phyloP scores from a whole-genome alignment of 2,113 vertebrate species.

The Empidonax traillii region DNA sequence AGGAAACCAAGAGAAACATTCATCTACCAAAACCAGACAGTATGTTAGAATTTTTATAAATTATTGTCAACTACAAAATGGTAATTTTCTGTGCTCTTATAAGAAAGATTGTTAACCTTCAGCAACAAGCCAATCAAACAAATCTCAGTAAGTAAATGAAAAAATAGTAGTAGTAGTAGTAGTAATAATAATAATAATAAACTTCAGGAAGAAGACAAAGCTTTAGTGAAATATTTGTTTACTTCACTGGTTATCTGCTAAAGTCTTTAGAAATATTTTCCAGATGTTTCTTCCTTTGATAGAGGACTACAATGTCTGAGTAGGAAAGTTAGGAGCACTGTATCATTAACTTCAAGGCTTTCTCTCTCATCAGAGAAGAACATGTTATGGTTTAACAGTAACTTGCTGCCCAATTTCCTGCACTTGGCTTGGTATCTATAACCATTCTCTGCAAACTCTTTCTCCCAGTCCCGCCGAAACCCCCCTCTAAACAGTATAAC shows the following conservation, averaged over 20 bases:
- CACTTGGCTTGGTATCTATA: neutral
- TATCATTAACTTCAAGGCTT: neutral
- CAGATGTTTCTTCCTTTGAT: neutral
- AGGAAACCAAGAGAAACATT: neutral
- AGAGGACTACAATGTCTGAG: neutral
- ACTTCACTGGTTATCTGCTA: neutral
- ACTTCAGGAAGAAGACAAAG: neutral
- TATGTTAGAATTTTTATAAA: neutral
- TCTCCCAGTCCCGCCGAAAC: neutral
- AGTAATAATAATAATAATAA: neutral
- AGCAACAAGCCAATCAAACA: neutral
- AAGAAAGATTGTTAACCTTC: neutral
- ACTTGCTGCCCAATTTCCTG: neutral
- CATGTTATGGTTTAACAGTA: neutral
- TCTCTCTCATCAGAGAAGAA: neutral
- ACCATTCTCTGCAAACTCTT: neutral
- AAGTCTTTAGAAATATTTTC: neutral
- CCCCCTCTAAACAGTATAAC: neutral
- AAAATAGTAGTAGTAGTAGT: neutral
- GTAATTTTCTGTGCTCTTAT: neutral
- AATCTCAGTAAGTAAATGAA: neutral
- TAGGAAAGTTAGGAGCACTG: neutral
- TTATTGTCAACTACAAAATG: neutral
- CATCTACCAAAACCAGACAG: neutral
- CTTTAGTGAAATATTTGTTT: neutral